Evolutionary conservation across 1,140 invertebrate genomes (phyloP).

Genomic region (Brachionus paranguensis): DNA sequence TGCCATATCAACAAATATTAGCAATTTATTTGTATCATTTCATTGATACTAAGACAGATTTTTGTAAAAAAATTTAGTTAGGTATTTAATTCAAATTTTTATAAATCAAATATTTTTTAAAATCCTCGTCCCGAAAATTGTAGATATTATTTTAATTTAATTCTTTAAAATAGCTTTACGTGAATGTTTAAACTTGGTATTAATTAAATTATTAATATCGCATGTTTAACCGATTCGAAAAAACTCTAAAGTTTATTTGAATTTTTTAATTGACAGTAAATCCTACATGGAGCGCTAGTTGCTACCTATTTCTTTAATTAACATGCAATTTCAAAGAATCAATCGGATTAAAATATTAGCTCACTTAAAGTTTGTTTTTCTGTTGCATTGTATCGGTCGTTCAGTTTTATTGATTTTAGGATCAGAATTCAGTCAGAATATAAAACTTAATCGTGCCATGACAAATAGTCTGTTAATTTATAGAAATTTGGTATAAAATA

Average conservation of each 20-base stretch:
- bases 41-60: no score
- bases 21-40: no score
- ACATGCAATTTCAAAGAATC: slow-evolving; percentile 18
- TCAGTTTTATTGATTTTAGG: slow-evolving; percentile 3
- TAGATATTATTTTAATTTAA: background rate
- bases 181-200: background rate
- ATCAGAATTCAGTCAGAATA: background rate
- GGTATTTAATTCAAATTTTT: no score
- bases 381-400: background rate
- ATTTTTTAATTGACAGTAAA: slow-evolving; percentile 22
- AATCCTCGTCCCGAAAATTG: background rate
- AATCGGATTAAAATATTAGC: slow-evolving; percentile 22
- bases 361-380: background rate
- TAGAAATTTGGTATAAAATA: background rate
- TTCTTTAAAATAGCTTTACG: background rate
- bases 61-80: no score
- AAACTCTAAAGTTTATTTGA: background rate
- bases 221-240: background rate
- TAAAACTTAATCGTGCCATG: background rate
- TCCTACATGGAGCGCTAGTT: background rate
- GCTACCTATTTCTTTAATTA: background rate
- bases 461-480: background rate
- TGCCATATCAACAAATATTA: no score
- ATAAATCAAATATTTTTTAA: background rate
- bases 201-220: slow-evolving; percentile 16